phyloP scores from a whole-genome alignment of 2,888 invertebrate species.

The Altica lythri region DNA sequence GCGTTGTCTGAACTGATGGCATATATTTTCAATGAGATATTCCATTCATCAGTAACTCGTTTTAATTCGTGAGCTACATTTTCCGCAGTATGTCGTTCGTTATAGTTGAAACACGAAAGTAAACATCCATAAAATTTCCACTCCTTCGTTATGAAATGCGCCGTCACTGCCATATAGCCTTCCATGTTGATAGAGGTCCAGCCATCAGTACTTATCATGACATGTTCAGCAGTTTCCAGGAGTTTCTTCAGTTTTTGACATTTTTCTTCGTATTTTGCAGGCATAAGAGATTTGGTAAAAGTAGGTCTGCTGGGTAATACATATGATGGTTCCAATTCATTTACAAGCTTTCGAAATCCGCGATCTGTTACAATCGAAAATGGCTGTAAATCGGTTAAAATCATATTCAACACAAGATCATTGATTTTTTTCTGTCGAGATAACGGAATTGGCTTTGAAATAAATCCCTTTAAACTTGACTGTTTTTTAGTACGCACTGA shows the following conservation, averaged over 20 bases:
- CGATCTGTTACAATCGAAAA: conserved; percentile 17
- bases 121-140: conserved; percentile 27
- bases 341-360: conserved; percentile 21
- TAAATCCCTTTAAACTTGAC: conserved; percentile 18
- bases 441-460: conserved; percentile 19
- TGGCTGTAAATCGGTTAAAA: conserved; percentile 16
- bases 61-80: conserved; percentile 23
- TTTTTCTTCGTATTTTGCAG: conserved; percentile 18
- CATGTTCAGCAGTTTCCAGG: conserved; percentile 7
- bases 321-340: conserved; percentile 24
- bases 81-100: conserved; percentile 25
- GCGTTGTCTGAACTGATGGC: conserved; percentile 29
- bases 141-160: conserved; percentile 27
- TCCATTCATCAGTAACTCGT: conserved; percentile 21
- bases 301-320: conserved; percentile 15
- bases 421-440: conserved; percentile 20
- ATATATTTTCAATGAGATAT: conserved; percentile 23
- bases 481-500: conserved; percentile 17
- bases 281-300: conserved; percentile 18
- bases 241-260: conserved; percentile 18
- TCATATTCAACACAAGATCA: conserved; percentile 9
- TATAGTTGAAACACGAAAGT: conserved; percentile 23
- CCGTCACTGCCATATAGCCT: conserved; percentile 20
- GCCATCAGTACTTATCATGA: conserved; percentile 21
- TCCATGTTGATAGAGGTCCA: conserved; percentile 24